Evolutionary conservation across 2,888 invertebrate species (phyloP), one percentile per base, ranked within the genome.

Genomic region (Trissoscelio sp.): DNA sequence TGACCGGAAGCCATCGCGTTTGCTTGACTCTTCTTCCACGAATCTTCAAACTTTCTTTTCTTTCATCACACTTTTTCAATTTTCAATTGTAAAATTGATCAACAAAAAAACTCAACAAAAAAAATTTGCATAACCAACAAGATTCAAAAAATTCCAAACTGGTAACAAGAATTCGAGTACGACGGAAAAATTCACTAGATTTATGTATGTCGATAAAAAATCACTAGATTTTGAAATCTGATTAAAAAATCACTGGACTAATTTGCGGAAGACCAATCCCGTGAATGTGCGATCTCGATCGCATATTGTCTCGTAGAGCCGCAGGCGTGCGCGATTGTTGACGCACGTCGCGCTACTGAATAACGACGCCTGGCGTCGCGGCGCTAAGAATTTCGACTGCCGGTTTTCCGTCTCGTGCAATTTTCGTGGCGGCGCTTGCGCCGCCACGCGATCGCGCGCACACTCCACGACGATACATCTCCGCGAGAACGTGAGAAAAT

Each of bases 311-410:
- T 22, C 44, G 58, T 37, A 42, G 34, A 44, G 14, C 34, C 79
- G 73, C 69, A 42, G 18, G 87, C 89, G 87, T 90, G 89, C 91
- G 91, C 88, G 88, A 88, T 78, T 88, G 87, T 88, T 89, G 91
- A 89, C 90, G 90, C 91, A 90, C 91, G 91, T 89, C 89, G 91
- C 89, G 90, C 89, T 89, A 91, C 91, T 91, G 89, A 74, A 62
- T 57, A 28, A 86, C 87, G 90, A 87, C 87, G 88, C 86, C 87
- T 83, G 87, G 86, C 87, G 87, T 86, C 87, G 88, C 86, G 86
- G 83, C 81, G 82, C 84, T 77, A 79, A 80, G 75, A 74, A 70
- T 74, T 73, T 70, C 74, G 70, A 78, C 75, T 31, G 73, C 66
- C 75, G 60, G 72, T 66, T 70, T 72, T 48, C 22, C 46, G 58